Base-by-base conservation (phyloP, 2,113 vertebrate species). In the Rhinichthys klamathensis region DNA sequence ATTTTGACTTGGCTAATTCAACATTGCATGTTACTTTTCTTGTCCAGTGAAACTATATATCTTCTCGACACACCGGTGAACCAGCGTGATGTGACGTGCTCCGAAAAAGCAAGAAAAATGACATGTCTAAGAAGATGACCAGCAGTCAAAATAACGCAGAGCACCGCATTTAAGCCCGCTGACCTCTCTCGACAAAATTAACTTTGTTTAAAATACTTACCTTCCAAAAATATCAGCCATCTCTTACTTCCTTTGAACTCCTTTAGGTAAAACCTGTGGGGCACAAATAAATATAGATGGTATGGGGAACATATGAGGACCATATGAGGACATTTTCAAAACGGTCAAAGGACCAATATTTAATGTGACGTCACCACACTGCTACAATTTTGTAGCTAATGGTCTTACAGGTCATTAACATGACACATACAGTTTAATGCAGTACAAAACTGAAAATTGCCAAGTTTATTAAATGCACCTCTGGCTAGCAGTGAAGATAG, bases 141-240 rank as follows among this genome's bases (percentile, higher is more conserved):
- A 89, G 79, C 69, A 75, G 88, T 92, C 73, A 89, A 89, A 90
- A 93, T 93, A 92, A 91, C 82, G 84, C 60, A 32, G 87, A 80
- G 83, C 83, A 51, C n/a, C 13, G 69, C 88, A 89, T 92, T 86
- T 86, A 84, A 91, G 88, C 86, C 82, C 85, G 85, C 84, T 93
- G 92, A 93, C 90, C 91, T 88, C 87, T 87, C 27, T 32, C 83
- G 88, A 91, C 92, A 88, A 92, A 92, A 92, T 92, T 87, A 93
- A 92, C 90, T 88, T 75, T 8, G 73, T 90, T 93, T 91, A 87
- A 92, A 93, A 94, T 90, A 92, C 95, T 91, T 90, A 93, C 93
- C 95, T 92, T 96, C 94, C 91, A 96, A 89, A 93, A 96, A 96
- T 91, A 94, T 82, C 88, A 94, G 90, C 93, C 94, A 94, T 85